Conservation (phyloP, 2,888 invertebrate genomes). For the Pharmacophagus antenor region DNA sequence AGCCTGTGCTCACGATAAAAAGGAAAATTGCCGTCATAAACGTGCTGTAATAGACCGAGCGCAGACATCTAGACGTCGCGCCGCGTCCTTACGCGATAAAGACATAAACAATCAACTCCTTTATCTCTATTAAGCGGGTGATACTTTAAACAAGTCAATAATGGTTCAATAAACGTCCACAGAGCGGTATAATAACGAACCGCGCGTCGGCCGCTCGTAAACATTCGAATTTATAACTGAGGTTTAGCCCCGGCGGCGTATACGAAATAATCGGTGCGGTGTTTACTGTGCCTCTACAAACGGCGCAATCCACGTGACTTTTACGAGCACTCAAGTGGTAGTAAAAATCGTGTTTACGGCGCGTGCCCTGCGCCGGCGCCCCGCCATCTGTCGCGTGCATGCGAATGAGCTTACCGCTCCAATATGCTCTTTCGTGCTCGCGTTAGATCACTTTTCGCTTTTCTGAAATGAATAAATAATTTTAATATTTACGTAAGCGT, state of each 20-base stretch:
- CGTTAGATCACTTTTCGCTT: conserved; percentile 26
- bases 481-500: conserved; percentile 18
- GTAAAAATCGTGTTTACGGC: conserved; percentile 79
- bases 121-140: conserved; percentile 77
- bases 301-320: conserved; percentile 77
- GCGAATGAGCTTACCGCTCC: conserved; percentile 46
- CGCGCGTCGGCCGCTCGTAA: conserved; percentile 72
- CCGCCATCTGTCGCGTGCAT: conserved; percentile 62
- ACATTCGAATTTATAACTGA: conserved; percentile 76
- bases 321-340: conserved; percentile 76
- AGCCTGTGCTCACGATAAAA: conserved; percentile 56
- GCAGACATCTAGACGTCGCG: conserved; percentile 62
- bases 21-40: conserved; percentile 74
- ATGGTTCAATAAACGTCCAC: conserved; percentile 78
- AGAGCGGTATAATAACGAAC: conserved; percentile 78
- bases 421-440: conserved; percentile 25
- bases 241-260: conserved; percentile 77
- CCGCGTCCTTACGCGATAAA: conserved; percentile 61
- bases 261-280: conserved; percentile 78
- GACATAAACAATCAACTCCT: conserved; percentile 74
- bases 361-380: conserved; percentile 49
- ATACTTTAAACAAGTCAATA: conserved; percentile 80
- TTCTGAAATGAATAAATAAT: conserved; percentile 17
- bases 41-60: conserved; percentile 48
- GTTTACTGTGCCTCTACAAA: conserved; percentile 78